Conservation (phyloP, 1,140 invertebrate genomes). For the Zaprionus gabonicus region DNA sequence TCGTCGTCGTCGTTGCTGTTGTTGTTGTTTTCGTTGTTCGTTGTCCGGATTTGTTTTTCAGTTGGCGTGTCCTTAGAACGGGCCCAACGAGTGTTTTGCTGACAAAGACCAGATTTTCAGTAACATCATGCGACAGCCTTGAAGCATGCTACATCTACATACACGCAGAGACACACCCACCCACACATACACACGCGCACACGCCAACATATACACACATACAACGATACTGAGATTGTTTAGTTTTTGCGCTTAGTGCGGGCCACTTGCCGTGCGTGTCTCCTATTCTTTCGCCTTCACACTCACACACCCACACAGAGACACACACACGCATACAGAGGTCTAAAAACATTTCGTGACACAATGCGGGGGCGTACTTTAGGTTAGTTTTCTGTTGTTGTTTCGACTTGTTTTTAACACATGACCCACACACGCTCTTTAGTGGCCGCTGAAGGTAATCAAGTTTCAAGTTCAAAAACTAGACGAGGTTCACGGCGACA, state of each 20-base stretch:
- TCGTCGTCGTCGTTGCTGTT: slow-evolving; percentile 8
- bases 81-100: slow-evolving; percentile 53
- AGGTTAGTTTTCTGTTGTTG: slow-evolving; percentile 10
- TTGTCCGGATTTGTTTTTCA: slow-evolving; percentile 37
- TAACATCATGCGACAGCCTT: slow-evolving; percentile 64
- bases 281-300: slow-evolving; percentile 27
- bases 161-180: slow-evolving; percentile 12
- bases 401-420: slow-evolving; percentile 28
- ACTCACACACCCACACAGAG: slow-evolving; percentile 22
- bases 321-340: slow-evolving; percentile 28
- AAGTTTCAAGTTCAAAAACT: slow-evolving; percentile 82
- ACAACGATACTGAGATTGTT: slow-evolving; percentile 45
- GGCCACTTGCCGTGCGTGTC: slow-evolving; percentile 69
- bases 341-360: slow-evolving; percentile 73
- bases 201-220: neutral
- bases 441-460: slow-evolving; percentile 79
- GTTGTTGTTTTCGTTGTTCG: slow-evolving; percentile 24
- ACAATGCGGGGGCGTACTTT: slow-evolving; percentile 61
- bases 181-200: slow-evolving; percentile 2
- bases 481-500: slow-evolving; percentile 64
- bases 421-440: slow-evolving; percentile 51
- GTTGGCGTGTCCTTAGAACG: slow-evolving; percentile 63
- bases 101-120: slow-evolving; percentile 70
- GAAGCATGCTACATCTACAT: slow-evolving; percentile 41
- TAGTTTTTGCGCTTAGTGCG: slow-evolving; percentile 49